phyloP scores from a whole-genome alignment of 2,888 invertebrate genomes.

The Podotricha telesiphe region DNA sequence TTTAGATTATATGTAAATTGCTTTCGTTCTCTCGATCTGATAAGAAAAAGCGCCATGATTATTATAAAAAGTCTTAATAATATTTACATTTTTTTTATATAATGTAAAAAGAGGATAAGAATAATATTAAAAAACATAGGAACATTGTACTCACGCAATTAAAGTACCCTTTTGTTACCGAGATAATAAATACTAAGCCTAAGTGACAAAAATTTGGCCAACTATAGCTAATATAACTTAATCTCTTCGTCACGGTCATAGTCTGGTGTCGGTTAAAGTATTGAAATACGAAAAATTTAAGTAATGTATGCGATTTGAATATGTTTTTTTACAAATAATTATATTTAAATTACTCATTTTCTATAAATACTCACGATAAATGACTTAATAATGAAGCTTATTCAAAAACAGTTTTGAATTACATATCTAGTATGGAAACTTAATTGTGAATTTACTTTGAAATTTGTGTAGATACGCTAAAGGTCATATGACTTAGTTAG shows the following conservation, averaged over 20 bases:
- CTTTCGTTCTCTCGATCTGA: too few relatives aligned
- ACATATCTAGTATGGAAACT: conserved; percentile 31
- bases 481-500: conserved; percentile 12
- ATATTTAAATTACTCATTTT: too few relatives aligned
- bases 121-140: too few relatives aligned
- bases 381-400: background rate
- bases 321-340: too few relatives aligned
- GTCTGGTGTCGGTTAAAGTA: background rate
- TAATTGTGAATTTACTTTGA: conserved; percentile 16
- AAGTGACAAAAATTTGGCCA: background rate
- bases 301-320: background rate
- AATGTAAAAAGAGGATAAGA: too few relatives aligned
- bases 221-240: background rate
- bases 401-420: background rate
- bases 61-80: too few relatives aligned
- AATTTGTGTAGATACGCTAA: conserved; percentile 14
- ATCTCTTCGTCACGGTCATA: conserved; percentile 8
- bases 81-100: too few relatives aligned
- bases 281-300: background rate
- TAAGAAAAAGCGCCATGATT: too few relatives aligned
- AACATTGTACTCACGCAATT: too few relatives aligned
- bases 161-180: background rate
- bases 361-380: background rate
- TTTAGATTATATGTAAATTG: too few relatives aligned
- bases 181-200: background rate